phyloP scores from a whole-genome alignment of 2,797 vertebrate genomes.

The Hyperoplus immaculatus region DNA sequence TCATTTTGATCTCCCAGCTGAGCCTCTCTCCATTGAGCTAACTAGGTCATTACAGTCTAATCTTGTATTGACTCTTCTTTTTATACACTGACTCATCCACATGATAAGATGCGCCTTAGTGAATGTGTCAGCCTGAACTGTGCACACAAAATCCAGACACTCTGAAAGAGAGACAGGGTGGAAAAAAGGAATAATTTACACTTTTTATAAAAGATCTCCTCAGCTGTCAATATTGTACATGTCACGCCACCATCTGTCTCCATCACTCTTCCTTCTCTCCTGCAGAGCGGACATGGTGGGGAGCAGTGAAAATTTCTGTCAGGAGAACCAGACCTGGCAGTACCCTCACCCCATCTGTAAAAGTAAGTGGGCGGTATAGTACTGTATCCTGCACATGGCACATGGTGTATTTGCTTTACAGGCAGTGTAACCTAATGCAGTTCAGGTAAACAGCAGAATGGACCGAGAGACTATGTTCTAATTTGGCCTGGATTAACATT shows the following conservation, averaged over 20 bases:
- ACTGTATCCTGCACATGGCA: not conserved
- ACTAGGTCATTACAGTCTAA: conserved; percentile 78
- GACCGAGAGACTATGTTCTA: conserved; percentile 34
- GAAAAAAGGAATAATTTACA: conserved; percentile 60
- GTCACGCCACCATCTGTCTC: conserved; percentile 55
- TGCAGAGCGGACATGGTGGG: conserved; percentile 85
- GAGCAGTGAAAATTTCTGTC: conserved; percentile 85
- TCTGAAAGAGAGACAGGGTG: conserved; percentile 52
- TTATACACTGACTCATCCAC: conserved; percentile 76
- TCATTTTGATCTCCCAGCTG: conserved; percentile 74
- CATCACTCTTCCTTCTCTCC: conserved; percentile 46
- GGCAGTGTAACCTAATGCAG: conserved; percentile 24
- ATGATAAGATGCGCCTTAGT: conserved; percentile 66
- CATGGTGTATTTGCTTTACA: conserved; percentile 13
- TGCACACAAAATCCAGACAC: conserved; percentile 54
- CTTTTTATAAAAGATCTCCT: conserved; percentile 48
- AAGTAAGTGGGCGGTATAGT: conserved; percentile 79
- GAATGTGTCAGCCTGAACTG: conserved; percentile 76
- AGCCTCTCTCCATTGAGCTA: conserved; percentile 68
- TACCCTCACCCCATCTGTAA: conserved; percentile 86
- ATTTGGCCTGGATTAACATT: conserved; percentile 9
- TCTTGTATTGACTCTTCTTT: conserved; percentile 75
- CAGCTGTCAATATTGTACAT: conserved; percentile 58
- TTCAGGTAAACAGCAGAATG: conserved; percentile 35
- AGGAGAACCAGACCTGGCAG: conserved; percentile 86